Base-by-base conservation (phyloP, 23 tunicate genomes). In the Corella eumyota region DNA sequence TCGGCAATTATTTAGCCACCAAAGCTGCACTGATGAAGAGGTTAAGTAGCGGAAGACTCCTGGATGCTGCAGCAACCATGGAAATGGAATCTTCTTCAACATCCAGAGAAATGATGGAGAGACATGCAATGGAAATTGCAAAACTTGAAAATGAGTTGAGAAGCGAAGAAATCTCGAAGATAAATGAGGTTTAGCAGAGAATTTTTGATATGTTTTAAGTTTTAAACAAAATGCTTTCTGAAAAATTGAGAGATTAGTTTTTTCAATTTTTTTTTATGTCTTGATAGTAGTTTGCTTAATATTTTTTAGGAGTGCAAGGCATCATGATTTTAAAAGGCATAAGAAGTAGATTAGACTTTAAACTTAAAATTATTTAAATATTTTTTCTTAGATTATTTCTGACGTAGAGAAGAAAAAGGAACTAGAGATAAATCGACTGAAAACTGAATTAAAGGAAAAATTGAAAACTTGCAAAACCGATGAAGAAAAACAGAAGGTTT, bases 401-500 rank as follows among this genome's bases (percentile, higher is more conserved):
- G 81, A 78, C 68, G 65, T 87, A 20, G 96, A 87, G 73, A 47
- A 66, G 64, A 78, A 66, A 67, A 87, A 87, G 55, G 75, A 78
- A 37, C 6, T 0, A 6, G 80, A 87, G 67, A 66, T 78, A 4
- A 58, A 25, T 3, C 44, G 56, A 34, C 75, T 87, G 32, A 72
- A 79, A 34, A 66, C 45, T 36, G 87, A 87, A 64, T 55, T 87
- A 47, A 71, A 65, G 34, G 87, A 78, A 52, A 78, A 78, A 87
- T 72, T 87, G 66, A 87, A 67, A 30, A 25, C 21, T 40, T 87
- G 96, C 50, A 66, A 51, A 50, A 78, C 81, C 5, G 96, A 87
- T n/a, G 87, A 87, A 48, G 96, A 87, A 60, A 87, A 87, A 62
- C 65, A 87, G 35, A 65, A 87, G 87, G 96, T 87, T 9, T 22